Base-by-base conservation (phyloP, 2,113 vertebrate species). In the Suncus etruscus region DNA sequence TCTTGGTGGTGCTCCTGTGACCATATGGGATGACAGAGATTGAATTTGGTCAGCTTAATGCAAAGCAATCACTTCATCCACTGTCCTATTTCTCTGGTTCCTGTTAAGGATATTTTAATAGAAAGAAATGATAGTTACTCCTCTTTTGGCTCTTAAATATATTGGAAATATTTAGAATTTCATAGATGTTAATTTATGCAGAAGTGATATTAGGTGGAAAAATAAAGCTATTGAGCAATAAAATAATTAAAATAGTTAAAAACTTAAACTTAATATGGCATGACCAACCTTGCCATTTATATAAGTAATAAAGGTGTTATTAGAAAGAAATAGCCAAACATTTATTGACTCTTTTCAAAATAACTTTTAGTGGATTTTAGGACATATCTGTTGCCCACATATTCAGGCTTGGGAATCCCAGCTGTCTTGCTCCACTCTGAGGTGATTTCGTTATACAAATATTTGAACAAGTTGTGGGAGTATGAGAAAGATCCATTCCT, bases 101-200 rank as follows among this genome's bases (percentile, higher is more conserved):
- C 51, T 15, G 15, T 54, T 12, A 54, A 54, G 51, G 51, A 15
- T 15, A 54, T 12, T 20, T 79, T 75, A 31, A 70, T 5, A 25
- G 51, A 80, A 58, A 65, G 15, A 31, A 39, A 39, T 39, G 8
- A 86, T 83, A 51, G 2, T 27, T 47, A 61, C 50, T 82, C 11
- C 79, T 70, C 25, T 32, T 45, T 39, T 61, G 4, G 4, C 29
- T 92, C 29, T 74, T 39, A 47, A 88, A 90, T 29, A 27, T 29
- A 4, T 39, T 73, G n/a, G 54, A 32, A 80, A 89, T 93, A 25
- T 25, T 75, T 47, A 72, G 18, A 70, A 89, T 95, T 78, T 83
- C 10, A 70, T 79, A 45, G 20, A 91, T 65, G 61, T 6, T 83
- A 74, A 72, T 88, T 32, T 27, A 51, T 58, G 11, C 70, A 69